A percentile compares a stretch with the other conserved stretches of the same genome.
Evolutionary conservation across 2,888 invertebrate genomes (phyloP).

Genomic region (Pheosia gnoma): DNA sequence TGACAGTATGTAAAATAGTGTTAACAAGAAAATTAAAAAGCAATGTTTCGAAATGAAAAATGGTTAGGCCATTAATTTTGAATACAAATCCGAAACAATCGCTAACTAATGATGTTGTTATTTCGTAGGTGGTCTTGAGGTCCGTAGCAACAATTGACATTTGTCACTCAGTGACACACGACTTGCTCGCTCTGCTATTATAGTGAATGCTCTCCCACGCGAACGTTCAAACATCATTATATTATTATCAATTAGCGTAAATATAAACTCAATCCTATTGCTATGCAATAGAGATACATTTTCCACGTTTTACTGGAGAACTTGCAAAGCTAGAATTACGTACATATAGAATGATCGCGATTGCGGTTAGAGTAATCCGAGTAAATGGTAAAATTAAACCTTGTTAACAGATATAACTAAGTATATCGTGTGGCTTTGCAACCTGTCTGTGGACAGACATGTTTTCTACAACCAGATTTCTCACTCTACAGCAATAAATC

Average conservation of each 20-base stretch:
- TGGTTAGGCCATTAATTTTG: constrained; percentile 13
- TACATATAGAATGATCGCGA: constrained; percentile 50
- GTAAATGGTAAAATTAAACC: constrained; percentile 63
- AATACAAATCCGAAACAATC: constrained; percentile 14
- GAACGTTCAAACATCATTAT: constrained; percentile 38
- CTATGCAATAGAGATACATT: constrained; percentile 28
- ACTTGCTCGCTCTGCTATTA: constrained; percentile 46
- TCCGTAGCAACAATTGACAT: constrained; percentile 44
- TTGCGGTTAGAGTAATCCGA: constrained; percentile 63
- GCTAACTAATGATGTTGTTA: constrained; percentile 12
- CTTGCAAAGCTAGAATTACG: constrained; percentile 52
- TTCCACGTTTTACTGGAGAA: constrained; percentile 31
- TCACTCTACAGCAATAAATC: not conserved
- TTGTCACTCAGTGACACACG: constrained; percentile 51
- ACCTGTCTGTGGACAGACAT: constrained; percentile 30
- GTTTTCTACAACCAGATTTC: not conserved
- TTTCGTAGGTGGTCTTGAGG: constrained; percentile 48
- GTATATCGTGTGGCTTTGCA: constrained; percentile 40
- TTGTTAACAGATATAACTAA: constrained; percentile 41
- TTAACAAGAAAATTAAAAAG: not conserved
- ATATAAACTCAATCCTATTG: constrained; percentile 36
- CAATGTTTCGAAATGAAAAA: constrained; percentile 1
- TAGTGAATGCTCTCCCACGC: constrained; percentile 54
- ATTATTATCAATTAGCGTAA: constrained; percentile 24
- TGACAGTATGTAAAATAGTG: not conserved